Percentiles rank a stretch among this genome's conserved stretches.
Conservation (phyloP, 2,888 invertebrate genomes). For the Philereme transversata region DNA sequence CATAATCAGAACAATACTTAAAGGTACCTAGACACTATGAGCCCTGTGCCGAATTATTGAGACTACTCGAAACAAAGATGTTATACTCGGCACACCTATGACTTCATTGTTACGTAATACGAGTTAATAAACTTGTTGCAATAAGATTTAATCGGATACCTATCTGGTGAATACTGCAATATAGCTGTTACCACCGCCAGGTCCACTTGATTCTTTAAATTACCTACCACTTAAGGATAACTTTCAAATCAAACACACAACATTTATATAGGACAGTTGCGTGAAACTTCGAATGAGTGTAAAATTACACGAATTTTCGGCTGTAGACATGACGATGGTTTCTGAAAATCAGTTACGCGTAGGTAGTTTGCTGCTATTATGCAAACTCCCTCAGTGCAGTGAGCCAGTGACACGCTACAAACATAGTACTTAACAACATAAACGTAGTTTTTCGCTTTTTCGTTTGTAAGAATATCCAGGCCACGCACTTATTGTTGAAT, state of each 20-base stretch:
- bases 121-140: background rate
- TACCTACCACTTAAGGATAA: conserved; percentile 16
- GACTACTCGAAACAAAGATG: background rate
- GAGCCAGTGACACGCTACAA: no score
- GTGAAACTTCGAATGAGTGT: conserved; percentile 7
- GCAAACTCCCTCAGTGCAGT: no score
- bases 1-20: no score
- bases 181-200: background rate
- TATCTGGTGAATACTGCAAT: background rate
- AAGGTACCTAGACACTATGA: no score
- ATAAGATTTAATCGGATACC: background rate
- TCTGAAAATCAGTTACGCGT: conserved; percentile 19
- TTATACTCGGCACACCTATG: background rate
- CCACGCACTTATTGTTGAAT: background rate
- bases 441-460: no score
- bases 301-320: conserved; percentile 14
- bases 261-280: no score
- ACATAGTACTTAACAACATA: no score
- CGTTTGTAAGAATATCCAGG: conserved; percentile 3
- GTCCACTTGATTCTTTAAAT: background rate
- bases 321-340: background rate
- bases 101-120: background rate
- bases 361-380: no score
- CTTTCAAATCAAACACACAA: background rate
- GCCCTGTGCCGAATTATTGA: background rate